Evolutionary conservation across 1,140 invertebrate genomes (phyloP).

Genomic region (Lepidurus packardi): DNA sequence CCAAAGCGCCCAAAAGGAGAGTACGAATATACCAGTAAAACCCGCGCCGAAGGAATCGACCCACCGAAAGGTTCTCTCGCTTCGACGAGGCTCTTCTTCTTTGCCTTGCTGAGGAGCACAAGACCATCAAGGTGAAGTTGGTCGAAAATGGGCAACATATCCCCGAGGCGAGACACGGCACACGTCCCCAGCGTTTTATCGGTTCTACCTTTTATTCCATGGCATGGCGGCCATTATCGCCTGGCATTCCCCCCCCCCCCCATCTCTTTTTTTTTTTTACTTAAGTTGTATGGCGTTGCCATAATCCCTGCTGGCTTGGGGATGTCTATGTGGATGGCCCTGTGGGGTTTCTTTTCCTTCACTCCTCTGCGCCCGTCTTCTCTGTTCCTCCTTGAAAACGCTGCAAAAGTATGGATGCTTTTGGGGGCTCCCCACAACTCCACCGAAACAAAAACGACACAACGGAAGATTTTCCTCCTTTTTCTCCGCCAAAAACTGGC

Average conservation of each 20-base stretch:
- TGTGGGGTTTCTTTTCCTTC: conserved; percentile 16
- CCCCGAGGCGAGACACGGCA: conserved; percentile 2
- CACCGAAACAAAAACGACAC: neutral
- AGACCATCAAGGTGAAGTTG: conserved; percentile 17
- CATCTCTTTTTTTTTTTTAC: neutral
- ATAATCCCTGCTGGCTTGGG: conserved; percentile 11
- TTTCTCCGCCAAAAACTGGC: no score
- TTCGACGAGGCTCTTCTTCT: neutral
- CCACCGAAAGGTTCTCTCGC: neutral
- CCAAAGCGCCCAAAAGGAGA: neutral
- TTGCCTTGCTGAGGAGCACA: neutral
- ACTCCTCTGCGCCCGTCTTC: neutral
- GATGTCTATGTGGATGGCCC: conserved; percentile 20
- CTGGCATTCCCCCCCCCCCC: neutral
- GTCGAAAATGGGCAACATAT: conserved; percentile 21
- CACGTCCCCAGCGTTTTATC: conserved; percentile 20
- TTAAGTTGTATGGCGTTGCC: conserved; percentile 12
- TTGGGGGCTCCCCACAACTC: neutral
- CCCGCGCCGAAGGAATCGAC: neutral
- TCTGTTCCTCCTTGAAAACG: neutral
- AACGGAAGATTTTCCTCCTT: no score
- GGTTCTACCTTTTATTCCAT: conserved; percentile 22
- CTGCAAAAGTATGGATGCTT: neutral
- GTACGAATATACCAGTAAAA: conserved; percentile 7
- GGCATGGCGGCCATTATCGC: conserved; percentile 11